A percentile compares a stretch with the other conserved stretches of the same genome.
Conservation (phyloP, 53 echinoderm and acorn worm genomes). For the Henricia sp. region DNA sequence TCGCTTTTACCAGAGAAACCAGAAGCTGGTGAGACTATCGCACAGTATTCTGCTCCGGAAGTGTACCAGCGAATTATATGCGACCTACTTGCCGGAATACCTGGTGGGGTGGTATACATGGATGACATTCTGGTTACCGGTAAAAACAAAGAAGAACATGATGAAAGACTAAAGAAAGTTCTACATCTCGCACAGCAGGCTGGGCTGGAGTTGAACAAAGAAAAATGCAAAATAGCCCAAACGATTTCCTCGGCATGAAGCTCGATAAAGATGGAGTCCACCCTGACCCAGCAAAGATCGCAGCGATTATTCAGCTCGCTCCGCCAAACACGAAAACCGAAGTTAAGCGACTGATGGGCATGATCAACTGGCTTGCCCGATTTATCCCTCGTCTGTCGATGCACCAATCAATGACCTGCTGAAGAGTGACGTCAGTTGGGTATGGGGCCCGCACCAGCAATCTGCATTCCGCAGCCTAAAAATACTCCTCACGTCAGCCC, state of each 20-base stretch:
- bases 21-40: neutral
- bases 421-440: constrained; percentile 29
- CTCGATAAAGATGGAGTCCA: too few relatives aligned
- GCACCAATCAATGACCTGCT: constrained; percentile 34
- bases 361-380: constrained; percentile 29
- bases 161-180: constrained; percentile 13
- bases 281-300: constrained; percentile 38
- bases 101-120: constrained; percentile 22
- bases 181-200: neutral
- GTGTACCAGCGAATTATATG: too few relatives aligned
- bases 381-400: constrained; percentile 34
- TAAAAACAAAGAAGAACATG: constrained; percentile 26
- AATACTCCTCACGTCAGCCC: constrained; percentile 26
- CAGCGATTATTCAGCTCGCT: constrained; percentile 8
- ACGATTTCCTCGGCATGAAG: constrained; percentile 13
- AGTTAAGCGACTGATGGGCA: constrained; percentile 24
- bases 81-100: neutral
- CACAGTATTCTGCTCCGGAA: constrained; percentile 15
- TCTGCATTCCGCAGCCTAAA: constrained; percentile 12
- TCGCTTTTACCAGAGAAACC: neutral
- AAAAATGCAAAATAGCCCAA: constrained; percentile 18
- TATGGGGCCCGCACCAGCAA: constrained; percentile 13
- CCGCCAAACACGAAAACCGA: constrained; percentile 36
- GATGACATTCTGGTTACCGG: constrained; percentile 34
- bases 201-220: constrained; percentile 14